phyloP scores from a whole-genome alignment of 2,888 invertebrate species.

The Kryphioiulus occultus region DNA sequence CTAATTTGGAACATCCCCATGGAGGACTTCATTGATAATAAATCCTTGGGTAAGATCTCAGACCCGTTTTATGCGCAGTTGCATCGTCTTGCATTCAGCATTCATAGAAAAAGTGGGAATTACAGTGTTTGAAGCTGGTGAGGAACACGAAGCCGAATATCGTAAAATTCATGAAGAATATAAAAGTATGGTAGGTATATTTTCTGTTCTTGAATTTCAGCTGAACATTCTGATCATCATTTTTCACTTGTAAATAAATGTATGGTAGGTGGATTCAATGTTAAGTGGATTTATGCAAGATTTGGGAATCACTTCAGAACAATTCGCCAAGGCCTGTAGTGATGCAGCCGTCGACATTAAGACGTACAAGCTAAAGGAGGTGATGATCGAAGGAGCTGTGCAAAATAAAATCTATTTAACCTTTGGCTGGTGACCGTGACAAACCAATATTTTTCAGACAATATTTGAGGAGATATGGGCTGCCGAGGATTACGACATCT shows the following conservation, averaged over 20 bases:
- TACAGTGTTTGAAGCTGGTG: slow-evolving; percentile 86
- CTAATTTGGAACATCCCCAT: slow-evolving; percentile 92
- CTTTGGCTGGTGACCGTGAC: background rate
- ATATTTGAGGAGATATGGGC: slow-evolving; percentile 86
- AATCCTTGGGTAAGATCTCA: slow-evolving; percentile 78
- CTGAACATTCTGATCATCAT: too few species aligned
- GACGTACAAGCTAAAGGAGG: slow-evolving; percentile 13
- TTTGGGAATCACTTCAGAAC: slow-evolving; percentile 84
- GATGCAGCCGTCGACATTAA: slow-evolving; percentile 53
- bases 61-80: slow-evolving; percentile 7
- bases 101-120: slow-evolving; percentile 55
- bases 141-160: slow-evolving; percentile 78
- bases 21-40: slow-evolving; percentile 90
- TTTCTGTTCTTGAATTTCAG: too few species aligned
- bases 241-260: background rate
- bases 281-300: slow-evolving; percentile 92
- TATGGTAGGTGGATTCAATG: slow-evolving; percentile 80
- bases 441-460: slow-evolving; percentile 62
- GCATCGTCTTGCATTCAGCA: too few species aligned
- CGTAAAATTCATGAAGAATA: slow-evolving; percentile 82
- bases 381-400: background rate
- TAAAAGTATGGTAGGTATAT: slow-evolving; percentile 74
- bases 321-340: slow-evolving; percentile 81
- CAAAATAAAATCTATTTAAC: background rate
- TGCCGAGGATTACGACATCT: slow-evolving; percentile 88